Conservation (phyloP, 1,140 invertebrate genomes). For the Caenorhabditis inopinata region DNA sequence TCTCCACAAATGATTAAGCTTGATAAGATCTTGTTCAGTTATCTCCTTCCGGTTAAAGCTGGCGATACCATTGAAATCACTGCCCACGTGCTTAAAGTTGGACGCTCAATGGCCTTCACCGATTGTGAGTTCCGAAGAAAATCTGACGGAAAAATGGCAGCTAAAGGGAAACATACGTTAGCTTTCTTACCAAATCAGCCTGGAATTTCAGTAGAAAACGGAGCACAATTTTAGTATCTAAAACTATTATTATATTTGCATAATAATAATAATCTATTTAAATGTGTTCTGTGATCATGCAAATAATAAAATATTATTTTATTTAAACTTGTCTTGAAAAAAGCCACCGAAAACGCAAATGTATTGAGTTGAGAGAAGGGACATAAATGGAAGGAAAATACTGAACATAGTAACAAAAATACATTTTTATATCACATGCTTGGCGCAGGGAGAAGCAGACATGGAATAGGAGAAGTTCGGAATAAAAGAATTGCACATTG, state of each 20-base stretch:
- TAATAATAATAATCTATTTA: not conserved
- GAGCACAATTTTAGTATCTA: not conserved
- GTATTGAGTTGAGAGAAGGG: not conserved
- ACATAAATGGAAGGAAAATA: not conserved
- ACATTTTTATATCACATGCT: too few relatives aligned
- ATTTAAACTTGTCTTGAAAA: not conserved
- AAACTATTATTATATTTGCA: not conserved
- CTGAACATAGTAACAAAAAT: too few relatives aligned
- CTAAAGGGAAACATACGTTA: conserved; percentile 44
- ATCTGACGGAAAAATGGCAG: conserved; percentile 38
- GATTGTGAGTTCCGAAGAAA: conserved; percentile 46
- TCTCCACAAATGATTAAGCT: too few relatives aligned
- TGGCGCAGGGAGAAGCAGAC: too few relatives aligned
- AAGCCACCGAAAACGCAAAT: conserved; percentile 6
- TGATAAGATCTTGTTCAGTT: conserved; percentile 57
- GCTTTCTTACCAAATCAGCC: conserved; percentile 43
- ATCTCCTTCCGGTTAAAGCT: conserved; percentile 74
- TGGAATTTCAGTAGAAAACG: conserved; percentile 38
- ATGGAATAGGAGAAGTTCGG: not conserved
- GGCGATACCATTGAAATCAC: conserved; percentile 79
- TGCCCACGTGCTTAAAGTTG: conserved; percentile 75
- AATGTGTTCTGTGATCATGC: not conserved
- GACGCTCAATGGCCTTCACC: conserved; percentile 77
- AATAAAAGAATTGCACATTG: not conserved
- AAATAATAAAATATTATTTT: not conserved